These are phyloP conservation scores for Lomographa bimaculata DNA, from an alignment of 2,888 invertebrate species.

Conservation along the genomic window DNA sequence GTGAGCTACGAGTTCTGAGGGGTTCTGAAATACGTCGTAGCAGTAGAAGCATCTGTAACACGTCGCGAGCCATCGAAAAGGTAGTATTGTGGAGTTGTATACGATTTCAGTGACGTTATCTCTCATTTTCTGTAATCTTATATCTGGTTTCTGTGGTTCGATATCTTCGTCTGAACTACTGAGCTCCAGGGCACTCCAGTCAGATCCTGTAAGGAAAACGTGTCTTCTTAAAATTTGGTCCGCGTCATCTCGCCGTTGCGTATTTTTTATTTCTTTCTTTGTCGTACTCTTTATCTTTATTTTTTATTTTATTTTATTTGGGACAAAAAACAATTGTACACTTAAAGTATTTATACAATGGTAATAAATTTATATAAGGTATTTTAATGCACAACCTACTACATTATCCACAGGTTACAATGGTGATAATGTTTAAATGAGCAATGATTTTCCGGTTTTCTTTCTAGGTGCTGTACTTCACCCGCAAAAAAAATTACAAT, in stretches of 20 bases:
- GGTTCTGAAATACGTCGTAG: slow-evolving; percentile 41
- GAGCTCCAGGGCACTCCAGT: slow-evolving; percentile 11
- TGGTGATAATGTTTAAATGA: too few relatives aligned
- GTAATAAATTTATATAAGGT: too few relatives aligned
- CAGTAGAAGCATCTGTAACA: slow-evolving; percentile 48
- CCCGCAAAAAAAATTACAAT: too few relatives aligned
- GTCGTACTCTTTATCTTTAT: too few relatives aligned
- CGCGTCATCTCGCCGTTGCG: neutral
- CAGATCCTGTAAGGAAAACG: slow-evolving; percentile 10
- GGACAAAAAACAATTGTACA: too few relatives aligned
- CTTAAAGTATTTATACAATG: too few relatives aligned
- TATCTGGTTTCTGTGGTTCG: neutral
- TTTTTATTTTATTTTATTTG: too few relatives aligned
- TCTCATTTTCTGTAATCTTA: slow-evolving; percentile 32
- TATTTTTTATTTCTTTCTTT: slow-evolving; percentile 27
- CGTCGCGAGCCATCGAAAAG: slow-evolving; percentile 46
- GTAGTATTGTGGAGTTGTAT: slow-evolving; percentile 42
- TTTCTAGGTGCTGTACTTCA: too few relatives aligned
- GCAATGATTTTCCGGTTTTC: too few relatives aligned
- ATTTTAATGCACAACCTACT: too few relatives aligned
- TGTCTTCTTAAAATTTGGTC: slow-evolving; percentile 4
- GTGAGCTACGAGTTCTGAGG: slow-evolving; percentile 38
- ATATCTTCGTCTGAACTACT: slow-evolving; percentile 9
- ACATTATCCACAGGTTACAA: too few relatives aligned
- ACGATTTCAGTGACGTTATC: slow-evolving; percentile 44